phyloP scores from a whole-genome alignment of 37 sponge, comb jelly and placozoan genomes.

The Halisarca cf. caerulea region DNA sequence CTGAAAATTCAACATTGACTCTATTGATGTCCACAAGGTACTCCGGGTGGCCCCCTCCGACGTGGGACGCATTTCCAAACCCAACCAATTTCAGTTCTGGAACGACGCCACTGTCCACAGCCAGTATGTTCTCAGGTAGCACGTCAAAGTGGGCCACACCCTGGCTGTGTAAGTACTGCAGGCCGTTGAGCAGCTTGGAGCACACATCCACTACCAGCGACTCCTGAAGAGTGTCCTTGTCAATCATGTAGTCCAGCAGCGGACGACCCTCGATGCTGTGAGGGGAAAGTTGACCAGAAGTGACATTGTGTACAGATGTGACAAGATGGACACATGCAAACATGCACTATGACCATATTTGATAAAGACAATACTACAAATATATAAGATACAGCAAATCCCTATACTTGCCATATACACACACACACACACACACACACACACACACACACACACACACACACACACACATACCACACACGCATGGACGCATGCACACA shows the following conservation, averaged over 20 bases:
- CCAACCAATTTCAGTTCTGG: slow-evolving; percentile 54
- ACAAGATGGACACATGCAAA: no score
- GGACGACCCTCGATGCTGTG: slow-evolving; percentile 42
- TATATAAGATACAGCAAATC: no score
- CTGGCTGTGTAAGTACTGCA: slow-evolving; percentile 52
- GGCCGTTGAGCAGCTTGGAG: slow-evolving; percentile 27
- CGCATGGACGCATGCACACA: no score
- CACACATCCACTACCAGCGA: not conserved
- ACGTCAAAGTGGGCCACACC: slow-evolving; percentile 61
- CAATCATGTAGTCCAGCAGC: slow-evolving; percentile 43
- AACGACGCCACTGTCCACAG: not conserved
- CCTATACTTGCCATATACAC: no score
- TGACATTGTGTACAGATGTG: no score
- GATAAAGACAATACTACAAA: no score
- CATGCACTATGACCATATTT: no score
- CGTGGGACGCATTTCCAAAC: slow-evolving; percentile 37
- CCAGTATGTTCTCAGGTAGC: slow-evolving; percentile 60
- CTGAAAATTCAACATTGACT: slow-evolving; percentile 21
- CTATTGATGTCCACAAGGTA: not conserved
- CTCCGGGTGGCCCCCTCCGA: not conserved
- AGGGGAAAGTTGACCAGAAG: no score
- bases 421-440: no score
- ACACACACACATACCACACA: no score
- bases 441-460: no score
- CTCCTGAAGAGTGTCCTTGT: slow-evolving; percentile 32